phyloP scores from a whole-genome alignment of 2,888 invertebrate species.

The Anagyrus pseudococci region DNA sequence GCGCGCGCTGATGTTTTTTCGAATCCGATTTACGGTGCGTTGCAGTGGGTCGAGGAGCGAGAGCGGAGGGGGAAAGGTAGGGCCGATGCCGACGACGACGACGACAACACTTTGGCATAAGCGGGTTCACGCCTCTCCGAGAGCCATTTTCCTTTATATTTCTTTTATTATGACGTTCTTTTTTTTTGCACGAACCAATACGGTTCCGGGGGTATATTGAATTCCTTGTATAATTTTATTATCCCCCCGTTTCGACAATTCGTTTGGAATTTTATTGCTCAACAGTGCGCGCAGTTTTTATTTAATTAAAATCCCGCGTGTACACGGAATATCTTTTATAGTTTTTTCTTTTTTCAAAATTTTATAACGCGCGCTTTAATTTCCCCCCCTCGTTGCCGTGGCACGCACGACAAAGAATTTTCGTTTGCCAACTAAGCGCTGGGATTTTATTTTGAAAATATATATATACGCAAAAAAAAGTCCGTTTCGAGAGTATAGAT shows the following conservation, averaged over 20 bases:
- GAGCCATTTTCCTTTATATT: background rate
- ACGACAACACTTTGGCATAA: background rate
- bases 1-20: constrained; percentile 16
- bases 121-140: constrained; percentile 17
- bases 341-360: no score
- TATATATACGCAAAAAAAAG: no score
- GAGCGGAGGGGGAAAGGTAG: no score
- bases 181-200: constrained; percentile 10
- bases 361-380: no score
- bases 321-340: no score
- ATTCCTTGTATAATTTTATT: constrained; percentile 34
- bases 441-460: no score
- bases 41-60: constrained; percentile 14
- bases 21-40: constrained; percentile 22
- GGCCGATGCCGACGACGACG: no score
- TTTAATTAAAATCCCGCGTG: constrained; percentile 26
- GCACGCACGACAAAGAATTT: no score
- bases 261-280: constrained; percentile 29
- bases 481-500: no score
- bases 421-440: no score
- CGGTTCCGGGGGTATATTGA: constrained; percentile 21
- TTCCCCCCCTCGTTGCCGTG: no score
- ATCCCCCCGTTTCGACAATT: constrained; percentile 25
- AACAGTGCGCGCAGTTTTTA: constrained; percentile 14
- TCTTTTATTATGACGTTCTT: background rate